Conservation (phyloP, 2,113 vertebrate genomes). For the Otocyon megalotis region DNA sequence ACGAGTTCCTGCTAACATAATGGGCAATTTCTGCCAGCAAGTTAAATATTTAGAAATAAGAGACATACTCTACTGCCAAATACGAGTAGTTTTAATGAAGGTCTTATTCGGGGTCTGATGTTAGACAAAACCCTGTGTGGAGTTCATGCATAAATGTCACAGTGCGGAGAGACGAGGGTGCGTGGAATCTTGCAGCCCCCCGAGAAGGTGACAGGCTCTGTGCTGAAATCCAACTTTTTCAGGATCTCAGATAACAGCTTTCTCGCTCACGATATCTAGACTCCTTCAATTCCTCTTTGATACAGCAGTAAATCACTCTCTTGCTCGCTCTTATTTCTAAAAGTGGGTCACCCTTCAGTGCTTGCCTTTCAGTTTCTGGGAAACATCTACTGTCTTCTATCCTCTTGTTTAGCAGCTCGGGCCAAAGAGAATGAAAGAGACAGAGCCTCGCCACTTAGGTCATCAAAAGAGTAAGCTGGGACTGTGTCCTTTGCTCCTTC, state of each 20-base stretch:
- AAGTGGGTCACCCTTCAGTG: slow-evolving; percentile 71
- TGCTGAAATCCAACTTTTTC: not conserved
- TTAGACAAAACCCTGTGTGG: not conserved
- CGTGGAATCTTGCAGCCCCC: not conserved
- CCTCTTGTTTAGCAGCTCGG: slow-evolving; percentile 18
- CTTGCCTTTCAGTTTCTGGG: slow-evolving; percentile 37
- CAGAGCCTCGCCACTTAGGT: slow-evolving; percentile 13
- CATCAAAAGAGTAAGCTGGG: not conserved
- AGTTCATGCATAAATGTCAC: not conserved
- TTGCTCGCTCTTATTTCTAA: slow-evolving; percentile 55
- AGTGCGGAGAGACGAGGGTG: rapidly evolving
- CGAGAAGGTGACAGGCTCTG: not conserved
- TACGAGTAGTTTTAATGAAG: not conserved
- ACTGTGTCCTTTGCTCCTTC: slow-evolving; percentile 32
- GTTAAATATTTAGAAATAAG: slow-evolving; percentile 63
- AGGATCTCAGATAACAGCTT: not conserved
- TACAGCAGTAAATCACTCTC: slow-evolving; percentile 18
- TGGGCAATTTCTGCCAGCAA: not conserved
- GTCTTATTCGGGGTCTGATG: not conserved
- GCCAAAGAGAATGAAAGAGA: slow-evolving; percentile 32
- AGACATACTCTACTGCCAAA: not conserved
- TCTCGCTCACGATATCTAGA: not conserved
- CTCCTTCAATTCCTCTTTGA: not conserved
- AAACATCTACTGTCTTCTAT: slow-evolving; percentile 51
- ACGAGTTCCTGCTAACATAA: not conserved